phyloP scores from a whole-genome alignment of 2,888 invertebrate species.

The Leuctra nigra region DNA sequence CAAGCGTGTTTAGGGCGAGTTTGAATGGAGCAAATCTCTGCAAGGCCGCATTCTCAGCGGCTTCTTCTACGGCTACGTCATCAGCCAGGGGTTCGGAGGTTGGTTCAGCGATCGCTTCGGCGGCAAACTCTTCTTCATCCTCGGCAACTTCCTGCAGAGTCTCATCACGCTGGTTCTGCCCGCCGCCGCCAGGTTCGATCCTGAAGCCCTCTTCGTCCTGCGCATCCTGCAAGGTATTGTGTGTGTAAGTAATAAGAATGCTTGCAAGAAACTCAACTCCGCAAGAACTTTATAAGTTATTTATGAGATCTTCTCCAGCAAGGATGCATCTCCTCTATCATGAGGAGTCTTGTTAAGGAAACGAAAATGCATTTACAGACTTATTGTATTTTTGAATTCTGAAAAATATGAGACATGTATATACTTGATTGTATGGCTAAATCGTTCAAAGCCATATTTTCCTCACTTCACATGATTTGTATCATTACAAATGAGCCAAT shows the following conservation, averaged over 20 bases:
- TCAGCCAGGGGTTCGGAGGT: slow-evolving; percentile 41
- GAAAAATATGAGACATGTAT: no score
- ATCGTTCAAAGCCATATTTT: no score
- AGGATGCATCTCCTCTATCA: no score
- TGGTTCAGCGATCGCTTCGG: slow-evolving; percentile 41
- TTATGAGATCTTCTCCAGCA: no score
- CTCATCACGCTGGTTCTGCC: slow-evolving; percentile 44
- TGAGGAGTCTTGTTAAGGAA: no score
- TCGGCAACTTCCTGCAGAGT: slow-evolving; percentile 37
- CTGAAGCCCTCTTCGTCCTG: slow-evolving; percentile 37
- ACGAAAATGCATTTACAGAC: no score
- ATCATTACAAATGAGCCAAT: no score
- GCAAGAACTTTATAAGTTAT: no score
- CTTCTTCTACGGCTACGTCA: slow-evolving; percentile 47
- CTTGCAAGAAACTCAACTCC: no score
- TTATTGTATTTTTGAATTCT: no score
- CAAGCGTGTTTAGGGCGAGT: slow-evolving; percentile 38
- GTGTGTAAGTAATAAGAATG: slow-evolving; percentile 40
- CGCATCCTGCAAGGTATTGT: slow-evolving; percentile 44
- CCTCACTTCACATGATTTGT: no score
- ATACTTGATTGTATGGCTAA: no score
- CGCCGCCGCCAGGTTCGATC: slow-evolving; percentile 39
- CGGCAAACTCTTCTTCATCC: slow-evolving; percentile 39
- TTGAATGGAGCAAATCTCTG: slow-evolving; percentile 47
- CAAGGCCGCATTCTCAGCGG: slow-evolving; percentile 47